A percentile compares a stretch with the other conserved stretches of the same genome.
Conservation (phyloP, 2,113 vertebrate genomes). For the Sclerurus mexicanus region DNA sequence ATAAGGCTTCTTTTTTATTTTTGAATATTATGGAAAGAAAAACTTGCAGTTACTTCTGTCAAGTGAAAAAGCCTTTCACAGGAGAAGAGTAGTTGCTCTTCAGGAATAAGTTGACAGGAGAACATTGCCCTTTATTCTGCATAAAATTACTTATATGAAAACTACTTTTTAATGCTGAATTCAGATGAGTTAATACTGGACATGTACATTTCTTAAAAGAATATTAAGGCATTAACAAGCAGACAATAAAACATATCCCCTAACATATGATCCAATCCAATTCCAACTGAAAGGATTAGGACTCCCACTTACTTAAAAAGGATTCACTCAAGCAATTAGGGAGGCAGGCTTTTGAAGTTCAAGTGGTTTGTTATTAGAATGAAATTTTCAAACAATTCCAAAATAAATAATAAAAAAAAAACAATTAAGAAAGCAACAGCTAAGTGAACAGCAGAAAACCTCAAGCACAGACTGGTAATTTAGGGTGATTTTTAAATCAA, state of each 20-base stretch:
- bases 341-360: background rate
- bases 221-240: background rate
- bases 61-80: background rate
- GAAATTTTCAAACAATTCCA: background rate
- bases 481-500: slow-evolving; percentile 41
- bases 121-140: background rate
- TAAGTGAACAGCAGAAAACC: slow-evolving; percentile 13
- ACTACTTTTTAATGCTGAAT: background rate
- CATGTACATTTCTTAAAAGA: background rate
- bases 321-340: background rate
- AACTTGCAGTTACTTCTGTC: background rate
- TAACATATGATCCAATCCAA: background rate
- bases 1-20: background rate
- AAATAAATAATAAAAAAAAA: background rate
- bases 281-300: background rate
- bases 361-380: background rate
- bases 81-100: background rate
- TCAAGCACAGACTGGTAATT: slow-evolving; percentile 4
- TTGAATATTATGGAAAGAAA: background rate
- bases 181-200: background rate
- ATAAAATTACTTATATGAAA: background rate
- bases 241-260: background rate
- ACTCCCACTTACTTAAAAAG: background rate
- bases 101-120: background rate
- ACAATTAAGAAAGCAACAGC: background rate